A percentile compares a stretch with the other conserved stretches of the same genome.
These are phyloP conservation scores for Campoplex nolae DNA, from an alignment of 2,888 invertebrate species.

Conservation along the genomic window DNA sequence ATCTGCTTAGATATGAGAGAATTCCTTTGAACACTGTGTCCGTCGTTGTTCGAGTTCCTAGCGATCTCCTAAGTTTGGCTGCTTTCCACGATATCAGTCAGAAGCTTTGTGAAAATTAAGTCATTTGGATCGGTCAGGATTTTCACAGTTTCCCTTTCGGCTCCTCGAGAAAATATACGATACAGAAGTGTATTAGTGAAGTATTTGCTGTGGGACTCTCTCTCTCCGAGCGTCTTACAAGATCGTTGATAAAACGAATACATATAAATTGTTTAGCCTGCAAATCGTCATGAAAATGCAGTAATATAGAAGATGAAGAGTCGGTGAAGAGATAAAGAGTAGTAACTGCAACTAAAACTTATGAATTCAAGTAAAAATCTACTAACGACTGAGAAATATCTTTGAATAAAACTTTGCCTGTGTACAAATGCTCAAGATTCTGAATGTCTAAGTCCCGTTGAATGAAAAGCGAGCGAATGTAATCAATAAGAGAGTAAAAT, in stretches of 20 bases:
- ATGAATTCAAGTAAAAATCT: slow-evolving; percentile 44
- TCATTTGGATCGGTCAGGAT: too few relatives aligned
- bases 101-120: too few relatives aligned
- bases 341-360: slow-evolving; percentile 42
- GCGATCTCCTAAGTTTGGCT: neutral
- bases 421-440: slow-evolving; percentile 32
- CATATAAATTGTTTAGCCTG: slow-evolving; percentile 6
- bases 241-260: slow-evolving; percentile 5
- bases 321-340: slow-evolving; percentile 26
- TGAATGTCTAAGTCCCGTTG: slow-evolving; percentile 31
- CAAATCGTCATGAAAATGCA: neutral
- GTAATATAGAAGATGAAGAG: slow-evolving; percentile 19
- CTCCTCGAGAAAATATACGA: too few relatives aligned
- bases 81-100: neutral
- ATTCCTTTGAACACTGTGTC: neutral
- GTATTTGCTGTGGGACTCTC: too few relatives aligned
- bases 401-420: neutral
- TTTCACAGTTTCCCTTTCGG: too few relatives aligned
- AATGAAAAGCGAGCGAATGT: slow-evolving; percentile 21
- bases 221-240: too few relatives aligned
- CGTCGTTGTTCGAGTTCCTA: too few relatives aligned
- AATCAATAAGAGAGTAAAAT: slow-evolving; percentile 52
- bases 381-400: slow-evolving; percentile 37
- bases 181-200: too few relatives aligned
- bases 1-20: neutral